Evolutionary conservation across 1,140 invertebrate genomes (phyloP), one percentile per base, ranked within the genome.

Genomic region (Bombus pascuorum): DNA sequence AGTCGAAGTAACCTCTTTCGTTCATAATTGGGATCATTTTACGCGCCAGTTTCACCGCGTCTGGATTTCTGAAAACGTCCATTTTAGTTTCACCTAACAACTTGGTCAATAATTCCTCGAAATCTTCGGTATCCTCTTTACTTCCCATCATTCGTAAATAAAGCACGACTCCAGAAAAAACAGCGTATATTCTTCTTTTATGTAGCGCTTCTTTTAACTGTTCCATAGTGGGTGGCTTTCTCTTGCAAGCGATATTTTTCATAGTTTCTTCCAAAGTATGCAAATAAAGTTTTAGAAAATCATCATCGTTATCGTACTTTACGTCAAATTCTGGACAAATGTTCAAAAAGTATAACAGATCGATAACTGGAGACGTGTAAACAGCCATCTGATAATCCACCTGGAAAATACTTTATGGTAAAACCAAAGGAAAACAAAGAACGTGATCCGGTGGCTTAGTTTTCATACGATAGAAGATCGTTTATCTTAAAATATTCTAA

Each of bases 341-440:
- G 66, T 92, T 92, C 42, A 95, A 85, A 68, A 96, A 96, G 74
- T 95, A 95, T 15, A 94, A 86, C 6, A 96, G 65, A 86, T 96
- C 96, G 4, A 95, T 91, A 3, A 91, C 95, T 8, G 95, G 95
- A 44, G 95, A 95, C 3, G 92, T 92, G 71, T 93, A 94, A 18
- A 94, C 90, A 15, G 85, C 47, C 82, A 95, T 91, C 92, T 96
- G 95, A 85, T 94, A 96, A 83, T 96, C 87, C 3, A 89, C 39
- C 86, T 87, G 53, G 42, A 84, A 87, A 37, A 42, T 70, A 28
- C 4, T 0, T 4, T 2, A 53, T 53, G n/a, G 6, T 39, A 28
- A 39, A 71, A 71, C 1, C 1, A 13, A 42, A 28, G 5, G 4
- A n/a, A 15, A 71, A 2, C 1, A 28, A 34, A 28, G 28, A 22